Percentiles rank a stretch among this genome's conserved stretches.
These are phyloP conservation scores for Baryphthengus martii DNA, from an alignment of 2,113 vertebrate genomes.

Conservation along the genomic window DNA sequence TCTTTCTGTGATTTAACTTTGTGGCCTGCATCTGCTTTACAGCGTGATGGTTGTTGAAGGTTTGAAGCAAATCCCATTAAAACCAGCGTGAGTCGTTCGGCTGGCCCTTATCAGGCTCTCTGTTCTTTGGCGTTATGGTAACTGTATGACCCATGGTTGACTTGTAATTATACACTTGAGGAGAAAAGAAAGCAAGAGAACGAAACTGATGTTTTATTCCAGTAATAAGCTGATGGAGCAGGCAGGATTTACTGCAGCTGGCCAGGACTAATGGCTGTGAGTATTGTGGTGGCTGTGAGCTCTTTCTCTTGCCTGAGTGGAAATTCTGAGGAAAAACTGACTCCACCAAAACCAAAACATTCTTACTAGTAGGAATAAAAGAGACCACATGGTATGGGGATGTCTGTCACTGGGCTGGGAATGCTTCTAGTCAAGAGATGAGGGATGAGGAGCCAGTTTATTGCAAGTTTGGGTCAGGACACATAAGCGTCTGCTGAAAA, in stretches of 20 bases:
- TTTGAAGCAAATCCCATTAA: constrained; percentile 1
- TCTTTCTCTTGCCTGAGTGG: background rate
- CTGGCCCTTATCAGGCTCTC: background rate
- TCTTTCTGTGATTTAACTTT: background rate
- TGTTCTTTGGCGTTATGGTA: constrained; percentile 37
- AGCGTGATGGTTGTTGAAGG: background rate
- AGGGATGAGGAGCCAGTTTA: background rate
- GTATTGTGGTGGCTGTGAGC: background rate
- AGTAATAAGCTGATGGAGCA: constrained; percentile 21
- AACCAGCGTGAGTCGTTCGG: background rate
- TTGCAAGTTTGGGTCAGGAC: background rate
- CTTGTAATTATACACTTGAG: constrained; percentile 50
- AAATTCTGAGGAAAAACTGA: constrained; percentile 35
- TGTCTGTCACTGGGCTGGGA: background rate
- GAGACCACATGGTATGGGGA: background rate
- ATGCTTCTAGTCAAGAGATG: background rate
- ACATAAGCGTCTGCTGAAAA: constrained; percentile 14
- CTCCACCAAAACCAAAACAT: constrained; percentile 30
- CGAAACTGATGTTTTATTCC: constrained; percentile 32
- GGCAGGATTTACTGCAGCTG: constrained; percentile 43
- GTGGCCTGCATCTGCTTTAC: background rate
- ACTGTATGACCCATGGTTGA: background rate
- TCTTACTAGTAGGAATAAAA: constrained; percentile 40
- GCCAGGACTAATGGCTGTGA: constrained; percentile 5
- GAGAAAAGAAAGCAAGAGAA: background rate